Conservation (phyloP, 2,113 vertebrate genomes). For the Paraplagusia blochii region DNA sequence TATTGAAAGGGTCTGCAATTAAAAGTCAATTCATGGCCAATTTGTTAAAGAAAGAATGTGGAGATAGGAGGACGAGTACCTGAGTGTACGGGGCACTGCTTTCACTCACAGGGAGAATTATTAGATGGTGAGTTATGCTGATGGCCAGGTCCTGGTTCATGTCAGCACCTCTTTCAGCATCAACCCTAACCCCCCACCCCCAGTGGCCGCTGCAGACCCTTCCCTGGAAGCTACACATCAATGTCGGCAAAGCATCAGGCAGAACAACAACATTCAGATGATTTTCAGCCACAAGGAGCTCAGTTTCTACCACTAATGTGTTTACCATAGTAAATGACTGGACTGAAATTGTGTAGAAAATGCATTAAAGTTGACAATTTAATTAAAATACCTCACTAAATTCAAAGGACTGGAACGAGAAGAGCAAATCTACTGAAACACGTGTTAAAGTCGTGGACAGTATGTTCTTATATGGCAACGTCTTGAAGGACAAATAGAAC, state of each 20-base stretch:
- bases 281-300: neutral
- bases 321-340: too few relatives aligned
- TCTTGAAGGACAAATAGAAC: too few relatives aligned
- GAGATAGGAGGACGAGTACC: slow-evolving; percentile 4
- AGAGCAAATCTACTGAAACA: neutral
- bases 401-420: neutral
- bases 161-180: slow-evolving; percentile 56
- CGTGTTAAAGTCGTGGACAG: neutral
- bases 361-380: too few relatives aligned
- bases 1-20: slow-evolving; percentile 2
- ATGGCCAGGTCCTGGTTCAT: slow-evolving; percentile 58
- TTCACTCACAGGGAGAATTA: slow-evolving; percentile 48
- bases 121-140: slow-evolving; percentile 61
- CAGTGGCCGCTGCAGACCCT: slow-evolving; percentile 40
- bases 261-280: slow-evolving; percentile 25
- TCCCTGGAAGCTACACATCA: slow-evolving; percentile 26
- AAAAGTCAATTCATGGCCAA: slow-evolving; percentile 10
- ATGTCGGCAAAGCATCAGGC: slow-evolving; percentile 51
- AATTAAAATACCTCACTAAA: too few relatives aligned
- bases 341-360: too few relatives aligned
- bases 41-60: slow-evolving; percentile 27
- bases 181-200: too few relatives aligned
- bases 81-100: slow-evolving; percentile 29
- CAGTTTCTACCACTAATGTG: too few relatives aligned
- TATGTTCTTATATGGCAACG: neutral